These are phyloP conservation scores for Thymelicus lineola DNA, from an alignment of 2,888 invertebrate species.

Conservation along the genomic window DNA sequence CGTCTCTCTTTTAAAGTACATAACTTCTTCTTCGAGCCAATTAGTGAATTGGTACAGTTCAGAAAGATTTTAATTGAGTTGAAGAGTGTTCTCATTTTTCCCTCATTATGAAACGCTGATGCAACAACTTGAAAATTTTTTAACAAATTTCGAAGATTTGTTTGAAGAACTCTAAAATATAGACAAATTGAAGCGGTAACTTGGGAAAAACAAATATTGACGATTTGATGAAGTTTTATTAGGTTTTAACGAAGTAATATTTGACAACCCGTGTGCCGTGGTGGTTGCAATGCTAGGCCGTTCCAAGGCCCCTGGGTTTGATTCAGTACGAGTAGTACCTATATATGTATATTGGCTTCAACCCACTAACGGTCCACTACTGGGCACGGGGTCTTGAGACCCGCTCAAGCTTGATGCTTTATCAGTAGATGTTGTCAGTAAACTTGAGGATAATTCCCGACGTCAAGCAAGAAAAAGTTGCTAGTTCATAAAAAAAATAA, in stretches of 20 bases:
- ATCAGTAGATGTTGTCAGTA: too few species aligned
- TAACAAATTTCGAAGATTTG: slow-evolving; percentile 37
- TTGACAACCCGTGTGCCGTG: neutral
- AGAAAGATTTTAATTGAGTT: slow-evolving; percentile 49
- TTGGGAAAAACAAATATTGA: neutral
- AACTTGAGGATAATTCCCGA: too few species aligned
- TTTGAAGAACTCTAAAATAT: slow-evolving; percentile 36
- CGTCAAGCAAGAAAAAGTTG: too few species aligned
- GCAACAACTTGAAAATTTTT: slow-evolving; percentile 40
- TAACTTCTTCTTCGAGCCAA: slow-evolving; percentile 39
- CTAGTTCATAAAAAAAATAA: too few species aligned
- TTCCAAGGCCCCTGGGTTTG: too few species aligned
- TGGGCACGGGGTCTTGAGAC: too few species aligned
- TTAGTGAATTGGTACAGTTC: slow-evolving; percentile 49
- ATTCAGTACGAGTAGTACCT: too few species aligned
- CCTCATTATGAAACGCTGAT: slow-evolving; percentile 39
- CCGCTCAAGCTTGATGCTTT: too few species aligned
- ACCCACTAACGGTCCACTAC: too few species aligned
- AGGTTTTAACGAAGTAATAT: neutral
- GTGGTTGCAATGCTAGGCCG: too few species aligned
- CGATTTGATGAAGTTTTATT: neutral
- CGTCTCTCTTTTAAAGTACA: slow-evolving; percentile 27
- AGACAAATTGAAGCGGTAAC: slow-evolving; percentile 10
- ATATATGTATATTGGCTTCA: too few species aligned
- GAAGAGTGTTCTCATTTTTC: slow-evolving; percentile 39